These are phyloP conservation scores for Phrynocephalus vlangalii DNA, from an alignment of 2,797 vertebrate species.

Conservation along the genomic window DNA sequence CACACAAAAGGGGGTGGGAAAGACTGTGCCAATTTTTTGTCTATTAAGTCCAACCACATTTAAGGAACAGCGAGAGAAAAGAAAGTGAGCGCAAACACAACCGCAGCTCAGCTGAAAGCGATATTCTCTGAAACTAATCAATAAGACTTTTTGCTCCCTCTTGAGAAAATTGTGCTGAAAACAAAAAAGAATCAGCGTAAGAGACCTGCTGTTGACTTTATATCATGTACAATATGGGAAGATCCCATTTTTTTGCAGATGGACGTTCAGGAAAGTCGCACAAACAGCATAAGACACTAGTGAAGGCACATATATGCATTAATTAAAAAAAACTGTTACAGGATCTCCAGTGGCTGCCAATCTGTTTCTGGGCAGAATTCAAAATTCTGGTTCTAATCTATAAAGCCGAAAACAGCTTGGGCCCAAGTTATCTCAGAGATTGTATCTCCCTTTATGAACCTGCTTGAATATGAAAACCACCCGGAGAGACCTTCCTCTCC, in stretches of 20 bases:
- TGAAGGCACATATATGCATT: not conserved
- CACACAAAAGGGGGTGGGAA: not conserved
- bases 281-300: not conserved
- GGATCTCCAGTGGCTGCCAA: too few species aligned
- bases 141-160: not conserved
- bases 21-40: slow-evolving; percentile 7
- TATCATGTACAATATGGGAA: not conserved
- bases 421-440: too few species aligned
- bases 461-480: too few species aligned
- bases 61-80: not conserved
- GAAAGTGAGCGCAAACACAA: slow-evolving; percentile 7
- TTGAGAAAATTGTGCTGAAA: slow-evolving; percentile 2
- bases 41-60: not conserved
- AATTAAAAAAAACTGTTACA: not conserved
- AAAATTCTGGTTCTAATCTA: too few species aligned
- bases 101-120: not conserved
- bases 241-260: not conserved
- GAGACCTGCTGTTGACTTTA: not conserved
- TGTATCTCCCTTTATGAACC: too few species aligned
- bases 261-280: not conserved
- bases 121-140: slow-evolving; percentile 16
- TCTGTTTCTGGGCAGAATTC: too few species aligned
- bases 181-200: not conserved
- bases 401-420: too few species aligned
- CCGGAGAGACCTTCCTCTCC: too few species aligned